A percentile compares a stretch with the other conserved stretches of the same genome.
These are phyloP conservation scores for Crotalus tigris DNA, from an alignment of 2,113 vertebrate species.

Conservation along the genomic window DNA sequence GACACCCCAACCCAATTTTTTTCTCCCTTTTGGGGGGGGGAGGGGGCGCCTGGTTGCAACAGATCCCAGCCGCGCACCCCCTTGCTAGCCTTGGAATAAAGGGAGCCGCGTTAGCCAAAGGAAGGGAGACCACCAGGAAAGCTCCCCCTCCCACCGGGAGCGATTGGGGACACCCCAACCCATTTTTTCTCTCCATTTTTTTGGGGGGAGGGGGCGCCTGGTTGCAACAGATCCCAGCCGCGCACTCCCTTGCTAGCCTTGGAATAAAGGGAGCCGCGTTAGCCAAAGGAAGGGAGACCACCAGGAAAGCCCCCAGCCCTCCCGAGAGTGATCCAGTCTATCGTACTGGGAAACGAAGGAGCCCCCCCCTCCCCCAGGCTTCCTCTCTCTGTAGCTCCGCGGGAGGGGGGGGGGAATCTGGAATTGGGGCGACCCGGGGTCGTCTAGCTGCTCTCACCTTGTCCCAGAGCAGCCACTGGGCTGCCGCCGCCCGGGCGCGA, in stretches of 20 bases:
- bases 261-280: neutral
- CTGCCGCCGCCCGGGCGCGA: constrained; percentile 65
- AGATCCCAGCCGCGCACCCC: neutral
- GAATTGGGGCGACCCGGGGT: neutral
- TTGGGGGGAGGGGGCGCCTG: too few relatives aligned
- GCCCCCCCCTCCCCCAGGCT: too few relatives aligned
- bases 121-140: neutral
- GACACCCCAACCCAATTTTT: too few relatives aligned
- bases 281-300: neutral
- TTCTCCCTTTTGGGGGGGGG: accelerated
- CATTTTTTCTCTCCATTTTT: too few relatives aligned
- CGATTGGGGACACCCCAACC: too few relatives aligned
- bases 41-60: neutral
- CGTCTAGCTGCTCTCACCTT: constrained; percentile 64
- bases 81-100: too few relatives aligned
- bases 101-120: too few relatives aligned
- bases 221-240: neutral
- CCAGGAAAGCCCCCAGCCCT: neutral
- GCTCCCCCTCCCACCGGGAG: too few relatives aligned
- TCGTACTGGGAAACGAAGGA: too few relatives aligned
- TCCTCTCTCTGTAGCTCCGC: neutral
- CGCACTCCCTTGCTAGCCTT: neutral
- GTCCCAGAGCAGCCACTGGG: constrained; percentile 82
- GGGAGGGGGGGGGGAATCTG: neutral
- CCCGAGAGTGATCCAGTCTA: too few relatives aligned